Base-by-base conservation (phyloP, 2,113 vertebrate species). In the Perognathus longimembris region DNA sequence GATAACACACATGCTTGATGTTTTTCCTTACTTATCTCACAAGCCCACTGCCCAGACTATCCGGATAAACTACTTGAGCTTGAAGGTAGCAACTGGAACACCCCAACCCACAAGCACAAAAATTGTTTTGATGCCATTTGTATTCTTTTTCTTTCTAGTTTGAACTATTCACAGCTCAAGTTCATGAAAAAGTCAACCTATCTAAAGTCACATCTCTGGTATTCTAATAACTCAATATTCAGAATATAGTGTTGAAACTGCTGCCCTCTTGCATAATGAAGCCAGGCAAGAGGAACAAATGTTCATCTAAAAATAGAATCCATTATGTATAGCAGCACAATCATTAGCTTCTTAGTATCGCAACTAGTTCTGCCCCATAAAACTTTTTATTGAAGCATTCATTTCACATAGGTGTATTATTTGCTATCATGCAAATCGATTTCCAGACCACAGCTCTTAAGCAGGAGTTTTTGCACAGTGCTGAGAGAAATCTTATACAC, bases 281-380 rank as follows among this genome's bases (percentile, higher is more conserved):
- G 92, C 57, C 80, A 92, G 7, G 73, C 63, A 74, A 93, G 63
- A 87, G 91, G 90, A 93, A 91, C 94, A 96, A 93, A 92, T 95
- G 94, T 84, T 93, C 77, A 15, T 45, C 91, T 93, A 95, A 96
- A 96, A 96, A 97, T 94, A 96, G 96, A 91, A 88, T 54, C 91
- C 76, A 96, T 96, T 96, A 93, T 92, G 93, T 80, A 90, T 78
- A 93, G 85, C 73, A 91, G 40, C 89, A 92, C 3, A 83, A 87
- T 73, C 85, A 36, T 92, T 92, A 93, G 85, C 77, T 83, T 93
- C 94, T 95, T 90, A 93, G 85, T 88, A 85, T 76, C 94, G 87
- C 91, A 96, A 93, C 91, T 89, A 84, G 95, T 95, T 96, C 96
- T 93, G 94, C 80, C 59, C 87, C 94, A 93, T 95, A 91, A 95